Evolutionary conservation across 2,888 invertebrate species (phyloP).

Genomic region (Poecilus cupreus): DNA sequence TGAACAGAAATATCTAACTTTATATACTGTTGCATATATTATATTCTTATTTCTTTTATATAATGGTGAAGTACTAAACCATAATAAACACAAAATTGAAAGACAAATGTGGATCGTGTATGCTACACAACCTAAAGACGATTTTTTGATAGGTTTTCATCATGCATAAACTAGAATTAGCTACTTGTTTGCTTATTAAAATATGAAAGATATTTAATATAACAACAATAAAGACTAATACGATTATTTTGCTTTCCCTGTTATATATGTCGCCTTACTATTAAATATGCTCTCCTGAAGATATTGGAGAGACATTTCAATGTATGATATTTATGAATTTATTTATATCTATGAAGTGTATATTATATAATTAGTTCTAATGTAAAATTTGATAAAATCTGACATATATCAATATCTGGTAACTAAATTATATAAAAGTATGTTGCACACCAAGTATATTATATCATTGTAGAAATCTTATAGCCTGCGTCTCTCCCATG

Average conservation of each 20-base stretch:
- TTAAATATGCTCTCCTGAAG: no score
- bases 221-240: neutral
- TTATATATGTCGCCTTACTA: no score
- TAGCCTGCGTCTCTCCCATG: slow-evolving; percentile 51
- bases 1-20: slow-evolving; percentile 29
- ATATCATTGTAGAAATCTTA: slow-evolving; percentile 13
- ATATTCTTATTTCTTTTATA: neutral
- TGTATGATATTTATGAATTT: neutral
- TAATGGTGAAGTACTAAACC: neutral
- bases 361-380: slow-evolving; percentile 2
- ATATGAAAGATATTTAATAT: neutral
- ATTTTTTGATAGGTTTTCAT: neutral
- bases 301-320: no score
- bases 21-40: neutral
- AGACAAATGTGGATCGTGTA: slow-evolving; percentile 31
- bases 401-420: neutral
- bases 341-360: neutral
- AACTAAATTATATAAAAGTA: slow-evolving; percentile 11
- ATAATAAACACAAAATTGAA: neutral
- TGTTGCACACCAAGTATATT: neutral
- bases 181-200: neutral
- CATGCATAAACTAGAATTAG: neutral
- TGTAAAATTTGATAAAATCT: neutral
- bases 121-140: neutral
- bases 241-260: no score